Conservation (phyloP, 30 jellyfish, hydroid and myxozoan genomes). For the Chrysaora quinquecirrha region DNA sequence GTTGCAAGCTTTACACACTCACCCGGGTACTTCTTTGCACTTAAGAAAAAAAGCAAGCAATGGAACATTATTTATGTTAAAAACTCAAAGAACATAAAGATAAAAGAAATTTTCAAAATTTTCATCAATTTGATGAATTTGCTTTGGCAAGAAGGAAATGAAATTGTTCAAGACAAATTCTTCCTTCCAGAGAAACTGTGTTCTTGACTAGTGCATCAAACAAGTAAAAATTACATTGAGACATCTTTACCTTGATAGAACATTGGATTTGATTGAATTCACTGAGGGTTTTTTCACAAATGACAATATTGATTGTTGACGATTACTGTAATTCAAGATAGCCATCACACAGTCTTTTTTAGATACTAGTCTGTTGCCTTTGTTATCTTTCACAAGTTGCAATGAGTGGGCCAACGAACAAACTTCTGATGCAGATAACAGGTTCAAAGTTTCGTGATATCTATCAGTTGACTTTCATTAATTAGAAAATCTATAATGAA, state of each 20-base stretch:
- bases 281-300: not conserved
- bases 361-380: conserved; percentile 36
- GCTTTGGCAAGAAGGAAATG: not conserved
- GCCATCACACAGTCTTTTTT: conserved; percentile 47
- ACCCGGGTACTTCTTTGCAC: conserved; percentile 68
- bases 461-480: conserved; percentile 28
- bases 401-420: conserved; percentile 49
- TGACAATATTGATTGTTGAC: conserved; percentile 18
- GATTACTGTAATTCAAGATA: conserved; percentile 43
- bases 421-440: conserved; percentile 73
- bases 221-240: too few relatives aligned
- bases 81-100: not conserved
- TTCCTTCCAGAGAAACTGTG: not conserved
- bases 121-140: not conserved
- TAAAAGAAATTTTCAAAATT: not conserved
- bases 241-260: not conserved
- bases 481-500: conserved; percentile 49
- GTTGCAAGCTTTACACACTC: conserved; percentile 62
- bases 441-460: conserved; percentile 25
- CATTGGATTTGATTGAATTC: not conserved
- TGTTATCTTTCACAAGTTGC: conserved; percentile 40
- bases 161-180: not conserved
- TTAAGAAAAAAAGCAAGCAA: not conserved
- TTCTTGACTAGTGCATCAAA: not conserved
- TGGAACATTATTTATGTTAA: too few relatives aligned